Evolutionary conservation across 2,888 invertebrate genomes (phyloP), one percentile per base, ranked within the genome.

Genomic region (Plagodis dolabraria): DNA sequence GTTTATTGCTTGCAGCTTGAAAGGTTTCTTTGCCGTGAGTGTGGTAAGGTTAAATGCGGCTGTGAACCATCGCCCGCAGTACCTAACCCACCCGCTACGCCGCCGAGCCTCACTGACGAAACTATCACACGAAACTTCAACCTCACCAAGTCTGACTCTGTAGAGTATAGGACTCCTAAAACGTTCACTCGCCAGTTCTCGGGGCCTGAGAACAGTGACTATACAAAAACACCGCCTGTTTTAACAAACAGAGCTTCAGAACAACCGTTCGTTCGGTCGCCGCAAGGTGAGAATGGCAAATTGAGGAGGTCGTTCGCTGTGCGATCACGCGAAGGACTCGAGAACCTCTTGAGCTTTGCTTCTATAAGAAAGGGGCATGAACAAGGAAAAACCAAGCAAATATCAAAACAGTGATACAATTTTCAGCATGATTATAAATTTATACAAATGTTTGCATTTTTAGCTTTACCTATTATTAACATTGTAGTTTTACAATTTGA

Each of bases 1-100:
- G 83, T 93, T 93, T 93, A 93, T 91, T 94, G 94, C 94, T 94
- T 94, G 80, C 94, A 95, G 95, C 94, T 95, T 94, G 94, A 95
- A 94, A 95, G 94, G 89, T 95, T 94, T 94, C 94, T 95, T 93
- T 95, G 95, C 94, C 94, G 94, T 87, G 94, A 94, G 80, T 95
- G 95, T 94, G 94, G 94, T 92, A 94, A 93, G 86, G 93, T 95
- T 87, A 95, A 94, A 89, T 95, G 95, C 86, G 88, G 92, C 86
- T 95, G 95, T 86, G 86, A 86, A 45, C 79, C 68, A 52, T 33
- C 54, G 36, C 61, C 81, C 40, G 67, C 74, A 42, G 75, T 72
- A 42, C 67, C 74, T 67, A 71, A 68, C 61, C 73, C 64, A 6
- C 71, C 75, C 43, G 61, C 74, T 60, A 55, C 70, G 50, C 51